Base-by-base conservation (phyloP, 2,797 vertebrate genomes). In the Tinamus major region DNA sequence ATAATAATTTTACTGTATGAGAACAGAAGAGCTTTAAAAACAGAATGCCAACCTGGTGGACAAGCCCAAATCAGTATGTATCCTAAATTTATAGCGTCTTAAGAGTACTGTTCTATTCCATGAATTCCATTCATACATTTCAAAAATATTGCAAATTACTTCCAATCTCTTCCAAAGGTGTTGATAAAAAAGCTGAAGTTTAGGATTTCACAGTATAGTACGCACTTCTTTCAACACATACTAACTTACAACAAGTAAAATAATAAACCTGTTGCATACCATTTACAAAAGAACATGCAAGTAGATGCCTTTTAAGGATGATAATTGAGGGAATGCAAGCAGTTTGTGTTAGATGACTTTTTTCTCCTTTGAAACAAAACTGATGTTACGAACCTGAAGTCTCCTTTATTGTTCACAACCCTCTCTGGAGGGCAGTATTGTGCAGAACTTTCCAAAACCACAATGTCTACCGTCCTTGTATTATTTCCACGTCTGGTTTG, bases 381-480 rank as follows among this genome's bases (percentile, higher is more conserved):
- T 29, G 20, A 87, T 0, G 9, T 72, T 87, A 97, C 98, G 91
- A 72, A 99, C 99, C 98, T 98, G 98, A 99, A 99, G 84, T 99
- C 99, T 5, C 99, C 99, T 97, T 99, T 99, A 96, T 99, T 99
- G 97, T 99, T 99, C 37, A 99, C 98, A 85, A 99, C 97, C 5
- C 98, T 98, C 89, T 99, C 99, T 6, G 98, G 98, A 11, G 98
- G 97, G 24, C 99, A 99, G 93, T 99, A 99, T 84, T 99, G 98
- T 0, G 99, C 99, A 23, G 99, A 99, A 90, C 98, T 99, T 96
- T 99, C 99, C 92, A 99, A 94, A 15, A 99, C 99, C 82, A 99
- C 98, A 8, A 99, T 99, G 91, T 99, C 98, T 59, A 99, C 99
- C 0, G 98, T 99, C 90, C 99, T 98, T 1, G 99, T 99, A 91